Evolutionary conservation across 2,797 vertebrate species (phyloP).

Genomic region (Macroramphosus scolopax): DNA sequence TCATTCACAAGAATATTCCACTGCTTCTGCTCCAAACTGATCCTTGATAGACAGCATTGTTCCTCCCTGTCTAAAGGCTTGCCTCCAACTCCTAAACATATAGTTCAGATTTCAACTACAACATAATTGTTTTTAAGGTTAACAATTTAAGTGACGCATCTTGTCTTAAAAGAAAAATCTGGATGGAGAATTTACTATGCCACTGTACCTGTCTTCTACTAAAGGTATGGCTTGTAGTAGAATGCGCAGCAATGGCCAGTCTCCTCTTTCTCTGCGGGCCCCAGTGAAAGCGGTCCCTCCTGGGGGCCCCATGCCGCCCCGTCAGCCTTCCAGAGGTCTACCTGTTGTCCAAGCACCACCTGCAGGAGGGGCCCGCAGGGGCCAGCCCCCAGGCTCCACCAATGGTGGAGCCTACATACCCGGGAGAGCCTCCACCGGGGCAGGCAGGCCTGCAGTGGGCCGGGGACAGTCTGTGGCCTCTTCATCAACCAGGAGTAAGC

Average conservation of each 20-base stretch:
- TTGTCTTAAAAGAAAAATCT: not conserved
- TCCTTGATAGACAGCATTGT: constrained; percentile 4
- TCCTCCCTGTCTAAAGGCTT: not conserved
- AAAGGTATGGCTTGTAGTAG: constrained; percentile 80
- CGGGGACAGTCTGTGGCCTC: constrained; percentile 65
- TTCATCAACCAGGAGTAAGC: constrained; percentile 76
- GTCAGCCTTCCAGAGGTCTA: constrained; percentile 79
- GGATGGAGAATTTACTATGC: not conserved
- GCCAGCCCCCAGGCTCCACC: constrained; percentile 74
- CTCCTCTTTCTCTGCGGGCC: constrained; percentile 76
- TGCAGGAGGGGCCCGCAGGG: constrained; percentile 64
- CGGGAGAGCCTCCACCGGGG: constrained; percentile 51
- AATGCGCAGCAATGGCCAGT: constrained; percentile 80
- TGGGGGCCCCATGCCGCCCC: constrained; percentile 70
- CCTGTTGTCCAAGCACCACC: constrained; percentile 71
- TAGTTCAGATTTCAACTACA: not conserved
- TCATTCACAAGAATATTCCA: constrained; percentile 3
- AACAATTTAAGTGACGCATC: not conserved
- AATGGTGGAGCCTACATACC: constrained; percentile 65
- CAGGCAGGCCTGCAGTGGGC: constrained; percentile 62
- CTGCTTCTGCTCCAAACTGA: not conserved
- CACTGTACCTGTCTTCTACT: constrained; percentile 17
- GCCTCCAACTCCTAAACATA: too few relatives aligned
- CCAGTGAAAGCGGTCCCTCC: constrained; percentile 82
- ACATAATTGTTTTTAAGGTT: not conserved